Percentiles rank a stretch among this genome's conserved stretches.
Evolutionary conservation across 2,113 vertebrate species (phyloP).

Genomic region (Verasper variegatus): DNA sequence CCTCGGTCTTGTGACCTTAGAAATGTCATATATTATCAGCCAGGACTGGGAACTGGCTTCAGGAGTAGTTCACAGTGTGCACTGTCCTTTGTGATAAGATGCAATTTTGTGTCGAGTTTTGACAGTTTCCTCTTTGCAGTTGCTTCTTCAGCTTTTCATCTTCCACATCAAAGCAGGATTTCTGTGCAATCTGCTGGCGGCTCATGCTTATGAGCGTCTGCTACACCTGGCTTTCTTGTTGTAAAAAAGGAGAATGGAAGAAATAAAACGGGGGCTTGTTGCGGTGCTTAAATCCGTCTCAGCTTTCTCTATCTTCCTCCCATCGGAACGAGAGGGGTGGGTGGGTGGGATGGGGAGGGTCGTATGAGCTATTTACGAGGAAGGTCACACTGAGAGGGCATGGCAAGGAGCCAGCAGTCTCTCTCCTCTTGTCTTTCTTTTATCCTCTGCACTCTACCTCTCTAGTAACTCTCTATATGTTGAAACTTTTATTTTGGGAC

Average conservation of each 20-base stretch:
- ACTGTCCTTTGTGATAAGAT: slow-evolving; percentile 4
- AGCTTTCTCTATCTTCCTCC: slow-evolving; percentile 63
- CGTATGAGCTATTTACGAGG: slow-evolving; percentile 84
- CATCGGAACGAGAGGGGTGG: slow-evolving; percentile 46
- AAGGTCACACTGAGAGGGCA: slow-evolving; percentile 87
- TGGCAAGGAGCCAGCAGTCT: slow-evolving; percentile 82
- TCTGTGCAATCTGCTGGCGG: background rate
- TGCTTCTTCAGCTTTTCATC: background rate
- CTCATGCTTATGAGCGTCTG: slow-evolving; percentile 31
- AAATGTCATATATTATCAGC: slow-evolving; percentile 61
- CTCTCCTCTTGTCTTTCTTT: slow-evolving; percentile 56
- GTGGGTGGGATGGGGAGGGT: slow-evolving; percentile 55
- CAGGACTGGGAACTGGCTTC: slow-evolving; percentile 8
- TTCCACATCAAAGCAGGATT: background rate
- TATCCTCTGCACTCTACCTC: slow-evolving; percentile 33
- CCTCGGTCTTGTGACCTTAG: slow-evolving; percentile 67
- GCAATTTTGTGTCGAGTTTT: background rate
- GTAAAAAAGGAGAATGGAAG: slow-evolving; percentile 35
- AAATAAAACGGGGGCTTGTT: slow-evolving; percentile 50
- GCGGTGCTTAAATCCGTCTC: slow-evolving; percentile 54
- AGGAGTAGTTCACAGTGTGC: slow-evolving; percentile 16
- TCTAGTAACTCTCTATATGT: slow-evolving; percentile 29
- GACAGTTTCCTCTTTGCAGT: background rate
- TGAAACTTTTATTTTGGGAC: slow-evolving; percentile 33
- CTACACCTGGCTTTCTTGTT: slow-evolving; percentile 50